Evolutionary conservation across 2,113 vertebrate genomes (phyloP).

Genomic region (Vidua chalybeata): DNA sequence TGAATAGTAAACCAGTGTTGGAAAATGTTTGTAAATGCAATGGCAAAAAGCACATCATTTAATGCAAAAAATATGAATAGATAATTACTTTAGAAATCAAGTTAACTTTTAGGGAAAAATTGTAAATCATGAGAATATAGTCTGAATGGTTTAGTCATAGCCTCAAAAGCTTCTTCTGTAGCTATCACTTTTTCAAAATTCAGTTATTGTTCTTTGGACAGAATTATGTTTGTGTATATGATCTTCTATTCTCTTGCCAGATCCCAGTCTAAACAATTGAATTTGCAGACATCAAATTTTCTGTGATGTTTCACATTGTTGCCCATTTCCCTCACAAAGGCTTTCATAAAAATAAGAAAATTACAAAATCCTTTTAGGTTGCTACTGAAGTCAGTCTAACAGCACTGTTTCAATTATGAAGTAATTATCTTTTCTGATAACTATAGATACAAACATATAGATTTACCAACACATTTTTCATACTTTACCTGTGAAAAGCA

Average conservation of each 20-base stretch:
- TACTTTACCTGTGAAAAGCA: neutral
- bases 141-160: neutral
- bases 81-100: slow-evolving; percentile 34
- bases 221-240: neutral
- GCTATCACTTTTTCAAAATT: neutral
- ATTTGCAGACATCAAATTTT: slow-evolving; percentile 8
- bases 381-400: neutral
- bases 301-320: neutral
- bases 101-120: neutral
- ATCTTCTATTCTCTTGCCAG: neutral
- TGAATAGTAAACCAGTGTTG: neutral
- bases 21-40: neutral
- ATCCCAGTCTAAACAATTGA: neutral
- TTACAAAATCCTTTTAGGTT: neutral
- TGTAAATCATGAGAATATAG: neutral
- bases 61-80: neutral
- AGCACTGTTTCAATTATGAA: neutral
- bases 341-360: neutral
- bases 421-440: neutral
- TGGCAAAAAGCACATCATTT: neutral
- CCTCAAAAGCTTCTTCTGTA: neutral
- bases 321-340: neutral
- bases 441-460: neutral
- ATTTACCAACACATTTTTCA: neutral
- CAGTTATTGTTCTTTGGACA: neutral